A percentile compares a stretch with the other conserved stretches of the same genome.
Evolutionary conservation across 2,113 vertebrate genomes (phyloP).

Genomic region (Eurystomus gularis): DNA sequence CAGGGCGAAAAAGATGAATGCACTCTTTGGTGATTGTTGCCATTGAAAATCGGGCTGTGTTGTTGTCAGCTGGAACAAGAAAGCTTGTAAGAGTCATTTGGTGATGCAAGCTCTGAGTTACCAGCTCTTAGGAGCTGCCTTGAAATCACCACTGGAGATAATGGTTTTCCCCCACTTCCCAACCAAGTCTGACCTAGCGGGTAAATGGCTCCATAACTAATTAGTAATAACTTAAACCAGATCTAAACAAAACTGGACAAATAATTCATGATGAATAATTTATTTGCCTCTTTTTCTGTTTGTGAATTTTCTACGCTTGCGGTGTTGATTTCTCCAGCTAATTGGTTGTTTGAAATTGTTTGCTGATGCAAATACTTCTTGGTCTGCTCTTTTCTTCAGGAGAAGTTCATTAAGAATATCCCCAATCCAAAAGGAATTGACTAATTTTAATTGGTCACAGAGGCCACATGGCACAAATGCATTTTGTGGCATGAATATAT

Average conservation of each 20-base stretch:
- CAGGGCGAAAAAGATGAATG: not conserved
- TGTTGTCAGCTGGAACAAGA: constrained; percentile 40
- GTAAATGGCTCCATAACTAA: not conserved
- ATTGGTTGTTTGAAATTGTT: constrained; percentile 58
- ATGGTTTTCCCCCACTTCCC: not conserved
- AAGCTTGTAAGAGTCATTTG: not conserved
- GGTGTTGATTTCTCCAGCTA: constrained; percentile 43
- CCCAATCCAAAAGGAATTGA: not conserved
- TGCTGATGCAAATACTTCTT: constrained; percentile 48
- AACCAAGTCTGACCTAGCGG: not conserved
- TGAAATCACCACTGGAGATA: not conserved
- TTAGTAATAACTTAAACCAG: not conserved
- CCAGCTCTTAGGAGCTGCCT: not conserved
- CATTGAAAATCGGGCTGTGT: not conserved
- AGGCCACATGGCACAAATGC: constrained; percentile 4
- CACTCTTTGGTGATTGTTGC: not conserved
- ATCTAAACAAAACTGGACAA: constrained; percentile 14
- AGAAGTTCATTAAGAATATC: constrained; percentile 45
- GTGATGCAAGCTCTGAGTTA: not conserved
- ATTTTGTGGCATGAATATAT: not conserved
- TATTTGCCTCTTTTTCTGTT: constrained; percentile 42
- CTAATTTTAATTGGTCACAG: constrained; percentile 51
- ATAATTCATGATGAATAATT: constrained; percentile 46
- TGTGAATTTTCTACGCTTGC: constrained; percentile 26
- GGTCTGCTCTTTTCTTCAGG: constrained; percentile 7